These are phyloP conservation scores for Henricia sp. DNA, from an alignment of 53 echinoderm and acorn worm genomes.

Conservation along the genomic window DNA sequence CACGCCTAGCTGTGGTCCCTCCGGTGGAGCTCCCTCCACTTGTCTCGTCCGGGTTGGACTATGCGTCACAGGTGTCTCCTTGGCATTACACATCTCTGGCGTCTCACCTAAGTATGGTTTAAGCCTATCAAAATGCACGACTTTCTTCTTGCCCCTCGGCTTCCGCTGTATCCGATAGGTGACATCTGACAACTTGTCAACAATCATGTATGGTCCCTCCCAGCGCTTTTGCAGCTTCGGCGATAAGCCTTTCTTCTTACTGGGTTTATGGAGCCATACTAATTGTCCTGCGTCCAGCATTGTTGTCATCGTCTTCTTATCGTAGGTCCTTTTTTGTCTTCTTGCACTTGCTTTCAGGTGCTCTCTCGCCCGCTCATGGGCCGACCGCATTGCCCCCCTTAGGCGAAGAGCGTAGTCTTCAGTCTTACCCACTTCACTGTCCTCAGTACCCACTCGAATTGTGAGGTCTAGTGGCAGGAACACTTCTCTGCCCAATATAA, in stretches of 20 bases:
- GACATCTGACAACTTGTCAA: not conserved
- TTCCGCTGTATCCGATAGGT: not conserved
- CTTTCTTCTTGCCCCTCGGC: too few relatives aligned
- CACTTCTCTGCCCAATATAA: too few relatives aligned
- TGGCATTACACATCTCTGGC: not conserved
- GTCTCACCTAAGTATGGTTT: not conserved
- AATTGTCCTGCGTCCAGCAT: not conserved
- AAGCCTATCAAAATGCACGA: too few relatives aligned
- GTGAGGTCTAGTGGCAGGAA: slow-evolving; percentile 33
- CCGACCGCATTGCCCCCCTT: slow-evolving; percentile 5
- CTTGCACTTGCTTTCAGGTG: not conserved
- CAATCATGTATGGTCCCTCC: not conserved
- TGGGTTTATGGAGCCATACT: not conserved
- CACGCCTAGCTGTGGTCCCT: not conserved
- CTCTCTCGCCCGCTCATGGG: slow-evolving; percentile 6
- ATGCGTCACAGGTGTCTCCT: not conserved
- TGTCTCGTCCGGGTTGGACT: not conserved
- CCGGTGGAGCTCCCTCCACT: not conserved
- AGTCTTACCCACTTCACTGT: not conserved
- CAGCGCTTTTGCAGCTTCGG: not conserved
- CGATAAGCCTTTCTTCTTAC: not conserved
- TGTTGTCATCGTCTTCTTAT: not conserved
- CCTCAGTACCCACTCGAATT: not conserved
- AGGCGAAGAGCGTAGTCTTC: not conserved
- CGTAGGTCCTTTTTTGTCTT: not conserved